Percentiles rank a stretch among this genome's conserved stretches.
Evolutionary conservation across 2,888 invertebrate genomes (phyloP).

Genomic region (Orthosia gracilis): DNA sequence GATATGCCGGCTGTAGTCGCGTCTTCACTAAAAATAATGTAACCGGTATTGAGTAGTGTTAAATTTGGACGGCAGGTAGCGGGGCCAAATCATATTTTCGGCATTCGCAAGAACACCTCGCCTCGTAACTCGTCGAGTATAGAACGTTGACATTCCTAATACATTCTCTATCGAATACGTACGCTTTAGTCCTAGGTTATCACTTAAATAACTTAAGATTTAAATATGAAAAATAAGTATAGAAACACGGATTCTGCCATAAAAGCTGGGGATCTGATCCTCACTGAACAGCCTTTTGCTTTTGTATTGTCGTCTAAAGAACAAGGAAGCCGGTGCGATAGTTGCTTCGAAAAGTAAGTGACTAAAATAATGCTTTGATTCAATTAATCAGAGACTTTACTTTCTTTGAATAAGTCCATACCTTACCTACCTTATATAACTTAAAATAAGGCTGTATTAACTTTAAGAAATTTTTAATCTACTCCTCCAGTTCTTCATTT

Average conservation of each 20-base stretch:
- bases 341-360: constrained; percentile 94
- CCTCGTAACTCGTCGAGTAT: constrained; percentile 72
- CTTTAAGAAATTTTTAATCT: neutral
- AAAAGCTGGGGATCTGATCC: constrained; percentile 93
- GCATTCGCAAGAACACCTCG: constrained; percentile 69
- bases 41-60: constrained; percentile 81
- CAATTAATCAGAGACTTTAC: neutral
- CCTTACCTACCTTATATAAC: neutral
- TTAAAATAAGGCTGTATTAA: neutral
- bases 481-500: neutral
- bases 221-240: constrained; percentile 86
- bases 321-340: constrained; percentile 94
- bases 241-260: constrained; percentile 83
- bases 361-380: neutral
- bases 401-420: neutral
- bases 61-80: constrained; percentile 85
- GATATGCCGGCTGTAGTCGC: constrained; percentile 77
- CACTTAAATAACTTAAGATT: constrained; percentile 54
- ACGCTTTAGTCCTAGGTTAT: constrained; percentile 61
- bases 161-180: constrained; percentile 74
- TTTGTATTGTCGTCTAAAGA: constrained; percentile 94
- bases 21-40: constrained; percentile 88
- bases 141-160: constrained; percentile 77
- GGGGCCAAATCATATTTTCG: constrained; percentile 84
- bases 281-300: constrained; percentile 94